Conservation (phyloP, 2,113 vertebrate genomes). For the Microcebus jonahi region DNA sequence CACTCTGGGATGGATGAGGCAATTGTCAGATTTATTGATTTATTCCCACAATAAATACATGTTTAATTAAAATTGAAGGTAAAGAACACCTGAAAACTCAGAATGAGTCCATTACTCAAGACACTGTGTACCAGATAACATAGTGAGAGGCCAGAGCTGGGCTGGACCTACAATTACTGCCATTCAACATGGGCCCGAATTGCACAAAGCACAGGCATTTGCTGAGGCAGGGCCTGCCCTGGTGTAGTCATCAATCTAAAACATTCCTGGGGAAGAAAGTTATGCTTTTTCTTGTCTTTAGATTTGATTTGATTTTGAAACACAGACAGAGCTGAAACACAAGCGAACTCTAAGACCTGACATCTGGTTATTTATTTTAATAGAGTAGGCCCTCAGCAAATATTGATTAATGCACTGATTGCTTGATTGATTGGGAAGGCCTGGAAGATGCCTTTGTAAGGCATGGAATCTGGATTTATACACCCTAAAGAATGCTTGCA, state of each 20-base stretch:
- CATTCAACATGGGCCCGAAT: background rate
- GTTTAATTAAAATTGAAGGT: background rate
- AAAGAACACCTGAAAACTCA: background rate
- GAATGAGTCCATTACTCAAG: background rate
- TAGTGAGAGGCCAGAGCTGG: background rate
- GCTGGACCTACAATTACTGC: background rate
- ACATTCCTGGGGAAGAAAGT: background rate
- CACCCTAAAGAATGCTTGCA: background rate
- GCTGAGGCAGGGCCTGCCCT: background rate
- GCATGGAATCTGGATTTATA: background rate
- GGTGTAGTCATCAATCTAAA: background rate
- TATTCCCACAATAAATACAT: background rate
- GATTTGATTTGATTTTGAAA: background rate
- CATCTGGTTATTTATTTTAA: background rate
- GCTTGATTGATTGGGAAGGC: background rate
- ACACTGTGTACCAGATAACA: background rate
- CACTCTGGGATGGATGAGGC: background rate
- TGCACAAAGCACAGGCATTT: background rate
- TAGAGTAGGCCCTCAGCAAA: background rate
- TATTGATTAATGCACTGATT: background rate
- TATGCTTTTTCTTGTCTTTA: background rate
- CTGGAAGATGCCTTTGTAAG: background rate
- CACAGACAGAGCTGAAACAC: background rate
- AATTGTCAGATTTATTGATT: background rate
- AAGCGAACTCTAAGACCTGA: conserved; percentile 2